phyloP scores from a whole-genome alignment of 2,113 vertebrate species.

The Carettochelys insculpta region DNA sequence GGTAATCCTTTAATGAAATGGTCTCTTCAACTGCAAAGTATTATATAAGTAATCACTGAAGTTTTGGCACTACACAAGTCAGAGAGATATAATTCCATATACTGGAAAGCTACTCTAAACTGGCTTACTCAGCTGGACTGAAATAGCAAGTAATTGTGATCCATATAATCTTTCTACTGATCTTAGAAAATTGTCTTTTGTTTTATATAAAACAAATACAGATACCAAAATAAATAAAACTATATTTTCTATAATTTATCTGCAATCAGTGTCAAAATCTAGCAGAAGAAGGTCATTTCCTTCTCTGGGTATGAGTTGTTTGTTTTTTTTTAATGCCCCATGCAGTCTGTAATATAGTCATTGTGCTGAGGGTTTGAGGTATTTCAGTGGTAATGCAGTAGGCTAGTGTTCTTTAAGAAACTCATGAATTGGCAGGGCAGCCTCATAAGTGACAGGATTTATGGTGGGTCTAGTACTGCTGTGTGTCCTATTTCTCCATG shows the following conservation, averaged over 20 bases:
- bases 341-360: constrained; percentile 20
- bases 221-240: neutral
- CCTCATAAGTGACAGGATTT: constrained; percentile 28
- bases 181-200: constrained; percentile 45
- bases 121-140: neutral
- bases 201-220: rapidly evolving
- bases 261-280: constrained; percentile 55
- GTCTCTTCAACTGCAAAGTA: neutral
- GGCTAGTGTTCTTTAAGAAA: constrained; percentile 9
- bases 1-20: neutral
- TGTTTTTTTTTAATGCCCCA: constrained; percentile 29
- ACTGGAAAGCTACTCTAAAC: neutral
- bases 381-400: constrained; percentile 68
- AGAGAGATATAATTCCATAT: neutral
- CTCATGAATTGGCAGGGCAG: constrained; percentile 4
- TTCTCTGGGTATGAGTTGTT: constrained; percentile 51
- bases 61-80: neutral
- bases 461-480: constrained; percentile 36
- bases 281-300: constrained; percentile 58
- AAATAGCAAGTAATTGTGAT: constrained; percentile 33
- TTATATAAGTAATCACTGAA: neutral
- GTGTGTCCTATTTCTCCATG: constrained; percentile 58
- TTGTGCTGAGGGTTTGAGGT: constrained; percentile 39
- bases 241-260: neutral
- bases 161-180: constrained; percentile 52